These are phyloP conservation scores for Drosophila melanogaster DNA, from an alignment of 1,140 invertebrate species.

Conservation along the genomic window DNA sequence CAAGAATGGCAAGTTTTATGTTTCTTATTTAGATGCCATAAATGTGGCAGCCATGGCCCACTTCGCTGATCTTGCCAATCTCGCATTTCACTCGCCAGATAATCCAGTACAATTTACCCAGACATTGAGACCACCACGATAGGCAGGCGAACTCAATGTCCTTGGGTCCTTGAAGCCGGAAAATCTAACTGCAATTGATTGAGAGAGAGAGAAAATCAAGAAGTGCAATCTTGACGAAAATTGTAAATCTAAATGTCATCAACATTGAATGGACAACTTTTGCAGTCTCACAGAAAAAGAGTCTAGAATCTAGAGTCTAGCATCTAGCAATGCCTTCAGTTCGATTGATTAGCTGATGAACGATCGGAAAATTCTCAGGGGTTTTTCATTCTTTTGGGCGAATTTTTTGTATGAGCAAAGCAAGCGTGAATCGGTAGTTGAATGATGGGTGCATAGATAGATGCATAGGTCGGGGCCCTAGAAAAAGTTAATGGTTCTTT, in stretches of 20 bases:
- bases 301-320: neutral
- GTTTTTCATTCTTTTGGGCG: slow-evolving; percentile 6
- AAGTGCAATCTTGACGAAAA: neutral
- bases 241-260: neutral
- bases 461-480: slow-evolving; percentile 10
- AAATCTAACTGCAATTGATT: slow-evolving; percentile 9
- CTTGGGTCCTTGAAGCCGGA: neutral
- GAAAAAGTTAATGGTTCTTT: slow-evolving; percentile 20
- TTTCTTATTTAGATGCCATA: no score
- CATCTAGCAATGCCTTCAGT: slow-evolving; percentile 21
- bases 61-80: neutral
- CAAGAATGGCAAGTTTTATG: neutral
- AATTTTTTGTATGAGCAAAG: slow-evolving; percentile 12
- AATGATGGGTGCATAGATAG: slow-evolving; percentile 4
- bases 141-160: neutral
- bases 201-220: slow-evolving; percentile 1
- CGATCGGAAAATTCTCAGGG: slow-evolving; percentile 3
- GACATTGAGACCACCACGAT: neutral
- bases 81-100: slow-evolving; percentile 3
- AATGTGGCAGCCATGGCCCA: neutral
- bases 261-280: slow-evolving; percentile 2
- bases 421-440: slow-evolving; percentile 21
- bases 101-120: neutral
- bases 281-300: slow-evolving; percentile 11
- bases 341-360: neutral